Base-by-base conservation (phyloP, 2,888 invertebrate species). In the Conomelus anceps region DNA sequence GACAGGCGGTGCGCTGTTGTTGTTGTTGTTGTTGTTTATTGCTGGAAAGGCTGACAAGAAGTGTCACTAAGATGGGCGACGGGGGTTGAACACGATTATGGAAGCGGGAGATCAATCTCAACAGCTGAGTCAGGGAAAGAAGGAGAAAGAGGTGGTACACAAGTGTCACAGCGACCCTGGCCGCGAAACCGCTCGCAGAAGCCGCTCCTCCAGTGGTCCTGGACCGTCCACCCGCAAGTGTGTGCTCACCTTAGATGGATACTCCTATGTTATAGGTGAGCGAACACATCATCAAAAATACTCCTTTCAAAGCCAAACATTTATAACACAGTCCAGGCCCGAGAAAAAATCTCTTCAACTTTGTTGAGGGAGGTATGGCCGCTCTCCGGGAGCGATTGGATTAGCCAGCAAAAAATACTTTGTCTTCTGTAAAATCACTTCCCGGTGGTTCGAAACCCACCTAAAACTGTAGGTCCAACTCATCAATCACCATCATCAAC, bases 181-280 rank as follows among this genome's bases (percentile, higher is more conserved):
- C 11, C 84, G n/a, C 34, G 87, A 23, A 63, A 3, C 22, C 41
- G 3, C 20, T 13, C 86, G 90, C 87, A 23, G 90, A 87, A 86
- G 84, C 34, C 22, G 88, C 63, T 84, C 88, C 85, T 89, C 89
- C 89, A 90, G 87, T 86, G 89, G 93, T 93, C 90, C 88, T 93
- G 94, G 91, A 92, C 93, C 87, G 92, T 86, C 94, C 94, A 95
- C 96, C 23, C 95, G 96, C 92, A 96, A 96, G 94, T 97, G 97
- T 94, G 96, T 97, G 91, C 95, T 97, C 91, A 97, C 97, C 87
- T 94, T 97, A 91, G 97, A 97, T 93, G 97, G 97, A 92, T 97
- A 97, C 94, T 97, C 96, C 91, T 97, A 97, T 94, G 97, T 97
- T 92, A 97, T 97, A 94, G 97, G 97, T 97, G 94, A 96, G 96